Evolutionary conservation across 2,113 vertebrate species (phyloP).

Genomic region (Callipepla squamata): DNA sequence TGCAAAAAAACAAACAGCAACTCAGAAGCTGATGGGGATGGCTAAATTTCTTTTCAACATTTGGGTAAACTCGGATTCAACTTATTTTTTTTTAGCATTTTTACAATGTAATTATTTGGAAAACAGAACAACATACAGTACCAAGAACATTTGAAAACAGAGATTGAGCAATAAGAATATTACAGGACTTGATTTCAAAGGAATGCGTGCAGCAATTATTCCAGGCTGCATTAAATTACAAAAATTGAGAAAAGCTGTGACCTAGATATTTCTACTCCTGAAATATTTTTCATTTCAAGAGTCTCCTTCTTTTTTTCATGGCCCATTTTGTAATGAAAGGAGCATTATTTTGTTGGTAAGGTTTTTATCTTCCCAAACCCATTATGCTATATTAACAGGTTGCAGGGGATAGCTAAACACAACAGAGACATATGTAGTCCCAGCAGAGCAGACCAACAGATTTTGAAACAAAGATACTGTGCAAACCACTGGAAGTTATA

Average conservation of each 20-base stretch:
- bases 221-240: conserved; percentile 73
- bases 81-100: conserved; percentile 20
- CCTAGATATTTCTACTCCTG: conserved; percentile 59
- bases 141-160: conserved; percentile 57
- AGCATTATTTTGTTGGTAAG: conserved; percentile 43
- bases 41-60: conserved; percentile 35
- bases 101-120: conserved; percentile 49
- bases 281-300: conserved; percentile 59
- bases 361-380: conserved; percentile 58
- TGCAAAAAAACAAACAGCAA: background rate
- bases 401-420: conserved; percentile 62
- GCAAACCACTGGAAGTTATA: conserved; percentile 64
- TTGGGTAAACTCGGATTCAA: conserved; percentile 65
- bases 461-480: conserved; percentile 41
- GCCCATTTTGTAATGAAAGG: conserved; percentile 43
- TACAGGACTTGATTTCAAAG: conserved; percentile 68
- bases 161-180: conserved; percentile 40
- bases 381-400: conserved; percentile 65
- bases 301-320: background rate
- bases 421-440: conserved; percentile 33
- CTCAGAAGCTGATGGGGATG: background rate
- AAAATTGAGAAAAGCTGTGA: conserved; percentile 77
- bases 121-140: conserved; percentile 45
- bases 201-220: conserved; percentile 69
- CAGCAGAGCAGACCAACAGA: conserved; percentile 19